Conservation (phyloP, 2,797 vertebrate genomes). For the Poeciliopsis presidionis region DNA sequence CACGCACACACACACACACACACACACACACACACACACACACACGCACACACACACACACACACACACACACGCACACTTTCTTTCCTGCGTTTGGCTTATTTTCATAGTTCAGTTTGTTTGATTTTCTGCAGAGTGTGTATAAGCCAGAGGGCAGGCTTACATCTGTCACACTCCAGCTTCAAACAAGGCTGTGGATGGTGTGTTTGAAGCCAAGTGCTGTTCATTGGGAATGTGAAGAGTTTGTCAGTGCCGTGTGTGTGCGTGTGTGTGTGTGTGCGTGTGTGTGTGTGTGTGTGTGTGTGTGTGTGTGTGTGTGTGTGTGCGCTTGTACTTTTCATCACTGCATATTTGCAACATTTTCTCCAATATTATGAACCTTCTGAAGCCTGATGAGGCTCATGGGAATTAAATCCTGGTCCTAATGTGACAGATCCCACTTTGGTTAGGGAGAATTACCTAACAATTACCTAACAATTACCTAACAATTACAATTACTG, state of each 20-base stretch:
- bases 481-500: neutral
- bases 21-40: neutral
- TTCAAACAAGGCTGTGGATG: conserved; percentile 39
- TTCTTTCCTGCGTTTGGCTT: conserved; percentile 11
- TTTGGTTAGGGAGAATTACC: neutral
- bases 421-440: neutral
- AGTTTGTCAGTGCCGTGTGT: conserved; percentile 11
- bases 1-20: neutral
- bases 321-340: conserved; percentile 21
- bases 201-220: conserved; percentile 52
- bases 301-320: neutral
- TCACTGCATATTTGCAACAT: neutral
- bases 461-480: no score
- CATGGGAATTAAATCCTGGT: neutral
- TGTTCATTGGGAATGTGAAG: conserved; percentile 37
- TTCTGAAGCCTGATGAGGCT: neutral
- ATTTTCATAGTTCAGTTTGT: conserved; percentile 55
- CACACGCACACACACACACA: conserved; percentile 4
- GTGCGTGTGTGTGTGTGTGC: no score
- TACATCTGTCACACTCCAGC: conserved; percentile 57
- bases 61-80: neutral
- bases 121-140: conserved; percentile 27
- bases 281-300: neutral
- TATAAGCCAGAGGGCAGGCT: conserved; percentile 34
- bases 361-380: neutral